Conservation (phyloP, 2,113 vertebrate genomes). For the Dinomys branickii region DNA sequence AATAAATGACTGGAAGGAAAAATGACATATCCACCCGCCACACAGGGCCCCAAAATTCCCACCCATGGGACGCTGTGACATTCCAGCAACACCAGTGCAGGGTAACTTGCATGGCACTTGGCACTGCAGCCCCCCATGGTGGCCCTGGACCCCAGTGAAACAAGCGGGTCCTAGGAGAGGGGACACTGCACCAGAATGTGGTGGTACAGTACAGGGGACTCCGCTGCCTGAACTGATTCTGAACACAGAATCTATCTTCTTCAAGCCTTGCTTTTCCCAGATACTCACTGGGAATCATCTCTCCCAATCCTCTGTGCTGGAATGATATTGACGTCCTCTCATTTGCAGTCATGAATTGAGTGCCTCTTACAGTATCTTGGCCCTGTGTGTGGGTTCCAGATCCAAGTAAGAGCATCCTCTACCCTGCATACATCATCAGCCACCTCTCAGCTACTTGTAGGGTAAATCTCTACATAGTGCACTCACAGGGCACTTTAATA, state of each 20-base stretch:
- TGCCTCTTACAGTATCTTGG: rapidly evolving
- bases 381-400: neutral
- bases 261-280: rapidly evolving
- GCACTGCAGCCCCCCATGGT: neutral
- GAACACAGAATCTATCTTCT: neutral
- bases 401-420: neutral
- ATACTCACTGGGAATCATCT: rapidly evolving
- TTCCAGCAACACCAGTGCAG: rapidly evolving
- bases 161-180: rapidly evolving
- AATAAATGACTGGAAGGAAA: neutral
- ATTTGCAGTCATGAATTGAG: neutral
- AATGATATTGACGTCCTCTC: neutral
- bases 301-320: rapidly evolving
- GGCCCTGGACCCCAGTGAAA: neutral
- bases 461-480: rapidly evolving
- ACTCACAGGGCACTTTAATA: rapidly evolving
- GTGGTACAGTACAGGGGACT: rapidly evolving
- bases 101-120: rapidly evolving
- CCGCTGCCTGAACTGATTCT: neutral
- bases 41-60: rapidly evolving
- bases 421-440: rapidly evolving
- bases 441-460: no score
- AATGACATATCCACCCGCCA: no score
- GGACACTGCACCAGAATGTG: rapidly evolving
- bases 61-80: rapidly evolving